phyloP scores from a whole-genome alignment of 2,797 vertebrate genomes.

The Ptychadena robeensis region DNA sequence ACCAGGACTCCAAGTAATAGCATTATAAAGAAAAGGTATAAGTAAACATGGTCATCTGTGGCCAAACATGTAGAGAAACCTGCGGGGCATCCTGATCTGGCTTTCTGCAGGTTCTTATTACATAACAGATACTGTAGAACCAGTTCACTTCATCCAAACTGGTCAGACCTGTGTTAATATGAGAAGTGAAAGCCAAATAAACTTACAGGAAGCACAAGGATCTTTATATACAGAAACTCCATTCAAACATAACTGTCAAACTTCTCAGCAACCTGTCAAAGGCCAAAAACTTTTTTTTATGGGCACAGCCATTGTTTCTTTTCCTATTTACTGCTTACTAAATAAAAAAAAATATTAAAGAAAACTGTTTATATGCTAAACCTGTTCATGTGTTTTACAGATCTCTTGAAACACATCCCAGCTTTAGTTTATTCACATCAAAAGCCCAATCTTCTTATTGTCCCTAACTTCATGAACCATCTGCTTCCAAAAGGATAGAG shows the following conservation, averaged over 20 bases:
- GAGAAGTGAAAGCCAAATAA: not conserved
- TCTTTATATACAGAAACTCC: not conserved
- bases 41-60: not conserved
- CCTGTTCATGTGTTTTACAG: not conserved
- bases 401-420: not conserved
- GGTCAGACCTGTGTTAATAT: constrained; percentile 28
- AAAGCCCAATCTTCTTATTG: constrained; percentile 23
- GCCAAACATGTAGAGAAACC: constrained; percentile 25
- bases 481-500: constrained; percentile 42
- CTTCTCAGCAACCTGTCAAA: constrained; percentile 1
- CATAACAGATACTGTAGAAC: constrained; percentile 21
- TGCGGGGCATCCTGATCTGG: not conserved
- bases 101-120: constrained; percentile 30
- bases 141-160: constrained; percentile 25
- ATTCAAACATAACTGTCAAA: not conserved
- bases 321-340: not conserved
- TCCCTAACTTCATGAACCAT: constrained; percentile 54
- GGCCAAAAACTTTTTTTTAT: not conserved
- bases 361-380: not conserved
- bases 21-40: not conserved
- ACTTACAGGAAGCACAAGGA: not conserved
- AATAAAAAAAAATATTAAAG: not conserved
- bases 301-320: too few species aligned
- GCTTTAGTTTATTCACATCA: constrained; percentile 22
- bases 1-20: not conserved